Evolutionary conservation across 2,797 vertebrate genomes (phyloP).

Genomic region (Euphonia xanthogaster): DNA sequence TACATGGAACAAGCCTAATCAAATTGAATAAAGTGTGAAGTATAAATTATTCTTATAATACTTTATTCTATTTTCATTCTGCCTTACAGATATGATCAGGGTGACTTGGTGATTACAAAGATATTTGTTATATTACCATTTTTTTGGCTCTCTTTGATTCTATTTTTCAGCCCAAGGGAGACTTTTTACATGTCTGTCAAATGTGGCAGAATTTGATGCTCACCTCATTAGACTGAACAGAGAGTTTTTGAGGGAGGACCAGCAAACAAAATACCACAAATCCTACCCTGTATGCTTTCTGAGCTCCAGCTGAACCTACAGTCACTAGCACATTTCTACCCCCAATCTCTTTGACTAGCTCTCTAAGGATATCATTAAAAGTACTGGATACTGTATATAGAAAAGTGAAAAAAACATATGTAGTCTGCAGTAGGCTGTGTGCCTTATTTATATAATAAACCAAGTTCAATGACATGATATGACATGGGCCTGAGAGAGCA

Average conservation of each 20-base stretch:
- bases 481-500: not conserved
- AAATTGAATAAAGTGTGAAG: not conserved
- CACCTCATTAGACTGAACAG: not conserved
- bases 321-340: not conserved
- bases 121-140: not conserved
- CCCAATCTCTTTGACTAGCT: conserved; percentile 24
- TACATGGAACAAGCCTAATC: not conserved
- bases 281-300: not conserved
- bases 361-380: conserved; percentile 68
- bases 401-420: not conserved
- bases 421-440: not conserved
- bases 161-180: not conserved
- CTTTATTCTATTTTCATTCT: not conserved
- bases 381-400: not conserved
- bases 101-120: not conserved
- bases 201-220: not conserved
- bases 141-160: not conserved
- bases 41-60: not conserved
- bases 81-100: not conserved
- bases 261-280: conserved; percentile 10
- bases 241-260: not conserved
- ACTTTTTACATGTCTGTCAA: not conserved
- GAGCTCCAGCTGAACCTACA: not conserved
- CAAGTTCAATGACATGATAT: not conserved
- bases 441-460: conserved; percentile 22